Base-by-base conservation (phyloP, 2,888 invertebrate species). In the Pristionchus japonicus region DNA sequence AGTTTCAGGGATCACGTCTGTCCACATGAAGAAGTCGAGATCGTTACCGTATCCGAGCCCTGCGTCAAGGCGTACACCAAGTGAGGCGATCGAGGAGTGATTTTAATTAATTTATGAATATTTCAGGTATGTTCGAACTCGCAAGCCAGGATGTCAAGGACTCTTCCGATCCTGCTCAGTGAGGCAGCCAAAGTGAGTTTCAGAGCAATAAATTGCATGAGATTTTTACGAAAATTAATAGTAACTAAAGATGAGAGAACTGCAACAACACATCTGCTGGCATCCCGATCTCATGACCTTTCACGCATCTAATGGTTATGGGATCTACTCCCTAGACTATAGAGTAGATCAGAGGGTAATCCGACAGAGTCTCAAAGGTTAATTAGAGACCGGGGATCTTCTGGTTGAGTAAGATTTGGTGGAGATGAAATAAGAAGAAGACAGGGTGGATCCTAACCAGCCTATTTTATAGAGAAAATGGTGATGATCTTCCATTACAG, bases 1-100 rank as follows among this genome's bases (percentile, higher is more conserved):
- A 57, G 34, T 95, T 95, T 82, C 94, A 95, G 95, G 94, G 95
- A 95, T 27, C 95, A 95, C 92, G 95, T 95, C 20, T 95, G 95
- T 91, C 95, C 95, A 0, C 95, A 95, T 90, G 95, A 95, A 90
- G 95, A 95, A 88, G 94, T 95, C 64, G 94, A 95, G 86, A 95
- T 95, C 92, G 94, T 95, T 15, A 94, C 95, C 67, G 94, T 95
- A 17, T 92, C 95, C 70, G 94, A 95, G 90, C 95, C 95, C 0
- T 95, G 95, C 91, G 94, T 95, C 4, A 95, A 95, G 90, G 95
- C 95, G n/a, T 95, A 95, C 91, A 95, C 95, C 2, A 94, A 95
- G 88, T 95, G 82, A 83, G 82, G 0, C 1, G 52, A 83, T 52
- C 49, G 82, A 34, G 23, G 34, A 83, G 3, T 52, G 34, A 34